Percentiles rank a stretch among this genome's conserved stretches.
Evolutionary conservation across 2,888 invertebrate genomes (phyloP).

Genomic region (Taenaris catops): DNA sequence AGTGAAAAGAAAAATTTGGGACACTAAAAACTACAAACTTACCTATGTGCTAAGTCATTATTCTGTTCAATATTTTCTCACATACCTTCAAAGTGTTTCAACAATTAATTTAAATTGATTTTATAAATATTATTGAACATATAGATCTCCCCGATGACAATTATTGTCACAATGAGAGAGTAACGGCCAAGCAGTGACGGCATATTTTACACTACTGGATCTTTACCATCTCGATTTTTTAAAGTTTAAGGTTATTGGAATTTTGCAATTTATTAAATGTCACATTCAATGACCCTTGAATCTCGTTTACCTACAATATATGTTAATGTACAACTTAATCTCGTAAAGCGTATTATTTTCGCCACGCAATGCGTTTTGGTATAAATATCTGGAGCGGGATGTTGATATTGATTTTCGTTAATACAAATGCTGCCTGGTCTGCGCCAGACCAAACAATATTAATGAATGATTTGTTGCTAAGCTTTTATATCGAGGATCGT

Average conservation of each 20-base stretch:
- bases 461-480: not conserved
- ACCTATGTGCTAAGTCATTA: too few species aligned
- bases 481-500: too few species aligned
- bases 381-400: not conserved
- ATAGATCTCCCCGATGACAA: too few species aligned
- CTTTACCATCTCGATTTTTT: slow-evolving; percentile 6
- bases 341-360: slow-evolving; percentile 1
- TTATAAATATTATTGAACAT: too few species aligned
- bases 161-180: too few species aligned
- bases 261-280: slow-evolving; percentile 22
- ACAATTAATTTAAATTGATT: too few species aligned
- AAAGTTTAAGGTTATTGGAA: slow-evolving; percentile 21
- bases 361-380: not conserved
- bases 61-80: too few species aligned
- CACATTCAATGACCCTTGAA: slow-evolving; percentile 21
- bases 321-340: slow-evolving; percentile 10
- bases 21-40: too few species aligned
- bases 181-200: too few species aligned
- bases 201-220: not conserved
- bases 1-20: too few species aligned
- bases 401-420: slow-evolving; percentile 15
- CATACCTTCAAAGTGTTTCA: too few species aligned
- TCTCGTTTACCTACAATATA: slow-evolving; percentile 18
- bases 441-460: not conserved
- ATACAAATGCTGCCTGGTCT: not conserved